A percentile compares a stretch with the other conserved stretches of the same genome.
Conservation (phyloP, 1,140 invertebrate species). For the Atta cephalotes region DNA sequence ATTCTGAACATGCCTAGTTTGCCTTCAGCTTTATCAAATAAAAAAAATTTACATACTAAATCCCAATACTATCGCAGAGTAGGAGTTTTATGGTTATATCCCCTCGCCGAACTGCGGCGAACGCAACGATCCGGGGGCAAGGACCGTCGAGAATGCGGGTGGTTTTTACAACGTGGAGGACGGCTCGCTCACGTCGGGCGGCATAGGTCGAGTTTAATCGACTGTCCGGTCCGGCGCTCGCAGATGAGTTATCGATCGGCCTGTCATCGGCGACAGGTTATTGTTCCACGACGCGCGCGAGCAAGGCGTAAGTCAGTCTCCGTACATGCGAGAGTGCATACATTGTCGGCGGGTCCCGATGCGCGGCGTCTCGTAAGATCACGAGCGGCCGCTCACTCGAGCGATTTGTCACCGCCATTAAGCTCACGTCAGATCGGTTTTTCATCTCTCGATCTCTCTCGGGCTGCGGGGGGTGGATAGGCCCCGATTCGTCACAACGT, state of each 20-base stretch:
- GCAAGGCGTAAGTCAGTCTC: constrained; percentile 63
- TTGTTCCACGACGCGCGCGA: constrained; percentile 66
- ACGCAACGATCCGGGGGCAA: constrained; percentile 53
- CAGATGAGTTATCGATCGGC: constrained; percentile 72
- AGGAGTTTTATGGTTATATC: constrained; percentile 5
- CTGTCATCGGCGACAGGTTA: constrained; percentile 72
- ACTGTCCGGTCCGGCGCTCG: constrained; percentile 59
- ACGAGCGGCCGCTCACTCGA: constrained; percentile 63
- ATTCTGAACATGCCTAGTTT: neutral
- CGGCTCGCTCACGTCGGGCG: constrained; percentile 27
- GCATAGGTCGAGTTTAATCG: constrained; percentile 67
- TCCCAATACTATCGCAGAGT: constrained; percentile 3
- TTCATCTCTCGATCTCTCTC: constrained; percentile 28
- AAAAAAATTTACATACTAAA: neutral
- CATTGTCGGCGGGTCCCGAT: constrained; percentile 64
- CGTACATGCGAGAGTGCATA: constrained; percentile 63
- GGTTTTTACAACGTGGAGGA: constrained; percentile 60
- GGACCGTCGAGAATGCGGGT: constrained; percentile 53
- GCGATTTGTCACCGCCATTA: constrained; percentile 79
- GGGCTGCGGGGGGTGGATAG: constrained; percentile 44
- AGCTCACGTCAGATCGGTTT: constrained; percentile 74
- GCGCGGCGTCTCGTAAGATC: constrained; percentile 56
- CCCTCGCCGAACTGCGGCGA: constrained; percentile 41
- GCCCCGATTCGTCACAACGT: constrained; percentile 60
- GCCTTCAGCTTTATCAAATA: neutral